Base-by-base conservation (phyloP, 92 coral and sea anemone species). In the Epizoanthus illoricatus region DNA sequence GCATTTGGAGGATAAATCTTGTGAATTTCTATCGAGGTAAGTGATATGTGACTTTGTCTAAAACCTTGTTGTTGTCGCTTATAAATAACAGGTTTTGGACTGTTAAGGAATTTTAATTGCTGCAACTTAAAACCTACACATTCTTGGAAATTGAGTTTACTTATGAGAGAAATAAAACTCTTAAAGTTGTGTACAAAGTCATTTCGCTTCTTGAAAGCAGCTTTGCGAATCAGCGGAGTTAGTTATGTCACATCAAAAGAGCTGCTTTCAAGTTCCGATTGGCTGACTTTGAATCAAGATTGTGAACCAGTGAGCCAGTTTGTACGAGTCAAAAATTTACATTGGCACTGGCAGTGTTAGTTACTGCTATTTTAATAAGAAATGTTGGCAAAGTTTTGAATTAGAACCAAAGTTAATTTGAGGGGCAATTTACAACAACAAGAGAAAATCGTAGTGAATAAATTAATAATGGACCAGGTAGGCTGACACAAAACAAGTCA, bases 181-280 rank as follows among this genome's bases (percentile, higher is more conserved):
- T 20, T 63, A 4, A 19, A 3, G 17, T 0, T 7, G 42, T 42
- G 21, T 61, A 18, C 24, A 7, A 42, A 1, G 10, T 42, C 15
- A 43, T 43, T 78, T 78, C 60, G 71, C 6, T 62, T 62, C 45
- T 62, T 78, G 71, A 78, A 78, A 62, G 61, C 82, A 45, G 54
- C 68, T 59, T 63, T 19, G 24, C 71, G 17, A 59, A 75, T 4
- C 47, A 11, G 16, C 8, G 15, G 13, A 62, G 15, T 7, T 17
- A 33, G 15, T 76, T 67, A 76, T 56, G 69, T 76, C 16, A 15
- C 47, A 39, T 23, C 45, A 19, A 28, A 70, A 49, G 21, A 78
- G 82, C 82, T 78, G 82, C 69, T 63, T 78, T 78, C 82, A 42
- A 78, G 71, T 78, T 63, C 60, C 71, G 71, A 78, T 33, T 76